These are phyloP conservation scores for Azemiops feae DNA, from an alignment of 2,113 vertebrate species.

Conservation along the genomic window DNA sequence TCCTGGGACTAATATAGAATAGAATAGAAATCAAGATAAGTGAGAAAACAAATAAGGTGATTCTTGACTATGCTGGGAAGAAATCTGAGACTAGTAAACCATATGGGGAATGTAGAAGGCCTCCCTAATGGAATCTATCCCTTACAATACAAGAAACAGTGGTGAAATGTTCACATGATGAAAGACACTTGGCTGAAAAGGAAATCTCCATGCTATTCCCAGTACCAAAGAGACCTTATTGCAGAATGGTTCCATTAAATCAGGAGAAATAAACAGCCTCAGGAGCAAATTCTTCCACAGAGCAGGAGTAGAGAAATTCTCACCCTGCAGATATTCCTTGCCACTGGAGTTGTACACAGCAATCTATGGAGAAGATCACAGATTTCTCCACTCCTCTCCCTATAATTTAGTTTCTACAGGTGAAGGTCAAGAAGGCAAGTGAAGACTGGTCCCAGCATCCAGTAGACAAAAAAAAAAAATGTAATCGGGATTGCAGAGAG, in stretches of 20 bases:
- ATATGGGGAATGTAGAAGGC: background rate
- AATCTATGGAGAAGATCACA: background rate
- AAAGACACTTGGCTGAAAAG: background rate
- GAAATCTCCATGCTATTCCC: background rate
- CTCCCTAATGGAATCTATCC: background rate
- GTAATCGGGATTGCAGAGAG: background rate
- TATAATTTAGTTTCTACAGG: background rate
- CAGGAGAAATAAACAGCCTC: background rate
- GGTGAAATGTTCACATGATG: background rate
- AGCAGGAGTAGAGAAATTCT: background rate
- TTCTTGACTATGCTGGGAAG: background rate
- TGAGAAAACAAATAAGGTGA: background rate
- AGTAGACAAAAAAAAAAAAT: background rate
- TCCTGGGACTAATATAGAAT: background rate
- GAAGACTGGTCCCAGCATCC: background rate
- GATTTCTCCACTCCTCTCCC: background rate
- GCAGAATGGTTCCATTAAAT: background rate
- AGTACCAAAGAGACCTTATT: background rate
- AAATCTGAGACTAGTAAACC: background rate
- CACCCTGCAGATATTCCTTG: background rate
- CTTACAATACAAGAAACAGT: background rate
- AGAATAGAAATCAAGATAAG: conserved; percentile 17
- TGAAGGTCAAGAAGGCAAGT: background rate
- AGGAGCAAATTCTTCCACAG: background rate
- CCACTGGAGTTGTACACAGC: background rate